Evolutionary conservation across 1,140 invertebrate genomes (phyloP), one percentile per base, ranked within the genome.

Genomic region (Probaryconus sp.): DNA sequence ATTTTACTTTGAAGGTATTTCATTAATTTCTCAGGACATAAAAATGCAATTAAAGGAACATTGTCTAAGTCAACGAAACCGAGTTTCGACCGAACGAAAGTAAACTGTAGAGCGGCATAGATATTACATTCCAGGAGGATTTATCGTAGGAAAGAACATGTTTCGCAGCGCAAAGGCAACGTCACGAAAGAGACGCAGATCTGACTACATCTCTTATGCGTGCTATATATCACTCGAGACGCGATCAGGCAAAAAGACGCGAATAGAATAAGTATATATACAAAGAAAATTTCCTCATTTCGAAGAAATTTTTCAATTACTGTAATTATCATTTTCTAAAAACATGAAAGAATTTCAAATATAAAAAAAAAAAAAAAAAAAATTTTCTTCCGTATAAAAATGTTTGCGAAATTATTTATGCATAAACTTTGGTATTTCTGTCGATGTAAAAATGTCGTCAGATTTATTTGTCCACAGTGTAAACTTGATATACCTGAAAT

Each of bases 121-220:
- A 61, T 40, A 45, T 55, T 61, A 37, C 65, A 69, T 69, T 61
- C 38, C 55, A 43, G 2, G 9, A 78, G 78, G 70, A 84, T 82
- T 84, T 84, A 85, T 85, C 80, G 77, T 83, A 82, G 79, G 77
- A 79, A 81, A 81, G 78, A 83, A 79, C 79, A 67, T 84, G 81
- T 84, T 81, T 60, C 61, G 72, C 73, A 50, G 73, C 79, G 79
- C 80, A 81, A 77, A 60, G 81, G 81, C 79, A 81, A 76, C 79
- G 73, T 84, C 81, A 83, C 81, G 79, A 79, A 81, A 78, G 56
- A 67, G 69, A 77, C 77, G 76, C 71, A 80, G 79, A 81, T 82
- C 81, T 79, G 77, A 81, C 79, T 79, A 81, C 83, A 83, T 80
- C 79, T 81, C 73, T 77, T 77, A 74, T 76, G 74, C 76, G 76